phyloP scores from a whole-genome alignment of 2,797 vertebrate species.

The Bovichtus variegatus region DNA sequence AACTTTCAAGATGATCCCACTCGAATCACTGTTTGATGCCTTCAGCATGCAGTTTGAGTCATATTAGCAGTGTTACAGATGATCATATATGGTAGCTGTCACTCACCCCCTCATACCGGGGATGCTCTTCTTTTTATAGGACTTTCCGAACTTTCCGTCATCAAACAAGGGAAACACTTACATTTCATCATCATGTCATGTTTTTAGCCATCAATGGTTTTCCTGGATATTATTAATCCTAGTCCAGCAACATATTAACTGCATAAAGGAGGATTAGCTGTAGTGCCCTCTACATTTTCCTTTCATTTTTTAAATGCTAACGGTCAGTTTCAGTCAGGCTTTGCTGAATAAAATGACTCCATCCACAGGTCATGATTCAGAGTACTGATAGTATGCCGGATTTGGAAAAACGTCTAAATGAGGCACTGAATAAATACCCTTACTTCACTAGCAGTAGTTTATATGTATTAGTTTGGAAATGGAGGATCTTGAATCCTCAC shows the following conservation, averaged over 20 bases:
- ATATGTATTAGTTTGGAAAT: slow-evolving; percentile 3
- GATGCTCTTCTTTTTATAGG: slow-evolving; percentile 40
- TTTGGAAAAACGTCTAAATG: slow-evolving; percentile 1
- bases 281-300: neutral
- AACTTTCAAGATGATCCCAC: neutral
- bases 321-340: neutral
- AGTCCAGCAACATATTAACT: slow-evolving; percentile 18
- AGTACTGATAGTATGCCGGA: neutral
- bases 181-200: slow-evolving; percentile 24
- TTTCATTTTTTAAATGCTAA: neutral
- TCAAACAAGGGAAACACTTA: slow-evolving; percentile 41
- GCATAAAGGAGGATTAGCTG: neutral
- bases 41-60: neutral
- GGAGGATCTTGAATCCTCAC: too few species aligned
- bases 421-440: neutral
- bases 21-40: slow-evolving; percentile 2
- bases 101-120: slow-evolving; percentile 37
- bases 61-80: neutral
- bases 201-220: slow-evolving; percentile 32
- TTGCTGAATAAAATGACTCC: neutral
- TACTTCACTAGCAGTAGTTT: neutral
- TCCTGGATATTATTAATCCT: slow-evolving; percentile 32
- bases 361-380: neutral
- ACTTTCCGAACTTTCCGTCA: slow-evolving; percentile 41
- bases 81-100: slow-evolving; percentile 22